Conservation (phyloP, 2,888 invertebrate species). For the Chouioia cunea region DNA sequence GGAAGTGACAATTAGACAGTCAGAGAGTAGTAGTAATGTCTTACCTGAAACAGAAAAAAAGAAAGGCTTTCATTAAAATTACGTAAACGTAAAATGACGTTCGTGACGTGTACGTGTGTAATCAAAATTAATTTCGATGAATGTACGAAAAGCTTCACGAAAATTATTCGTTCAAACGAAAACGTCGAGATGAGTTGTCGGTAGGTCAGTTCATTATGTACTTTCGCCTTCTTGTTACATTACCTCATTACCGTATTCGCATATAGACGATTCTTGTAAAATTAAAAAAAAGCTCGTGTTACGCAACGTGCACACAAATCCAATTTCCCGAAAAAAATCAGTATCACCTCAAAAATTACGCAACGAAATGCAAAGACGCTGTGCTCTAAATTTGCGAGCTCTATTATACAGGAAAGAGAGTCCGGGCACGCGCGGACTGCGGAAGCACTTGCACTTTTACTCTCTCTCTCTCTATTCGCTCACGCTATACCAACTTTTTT, state of each 20-base stretch:
- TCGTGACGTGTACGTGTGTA: conserved; percentile 51
- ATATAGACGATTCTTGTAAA: not conserved
- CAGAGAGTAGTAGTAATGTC: not conserved
- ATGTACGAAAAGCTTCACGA: not conserved
- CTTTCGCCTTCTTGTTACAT: too few relatives aligned
- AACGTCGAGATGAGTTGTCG: not conserved
- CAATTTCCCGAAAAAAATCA: too few relatives aligned
- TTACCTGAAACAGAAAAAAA: conserved; percentile 40
- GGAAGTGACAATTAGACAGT: not conserved
- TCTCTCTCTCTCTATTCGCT: conserved; percentile 19
- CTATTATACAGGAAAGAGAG: conserved; percentile 4
- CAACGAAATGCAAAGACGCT: too few relatives aligned
- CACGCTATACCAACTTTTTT: not conserved
- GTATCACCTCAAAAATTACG: too few relatives aligned
- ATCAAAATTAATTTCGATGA: conserved; percentile 12
- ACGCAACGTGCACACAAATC: conserved; percentile 4
- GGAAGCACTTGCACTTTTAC: conserved; percentile 39
- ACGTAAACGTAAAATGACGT: conserved; percentile 48
- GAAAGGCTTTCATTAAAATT: conserved; percentile 1
- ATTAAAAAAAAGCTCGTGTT: not conserved
- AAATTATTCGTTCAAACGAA: too few relatives aligned
- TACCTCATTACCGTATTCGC: too few relatives aligned
- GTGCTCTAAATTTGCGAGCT: conserved; percentile 13
- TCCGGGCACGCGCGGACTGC: conserved; percentile 37
- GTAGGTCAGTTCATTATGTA: not conserved